Conservation (phyloP, 2,888 invertebrate genomes). For the Ellobium chinense region DNA sequence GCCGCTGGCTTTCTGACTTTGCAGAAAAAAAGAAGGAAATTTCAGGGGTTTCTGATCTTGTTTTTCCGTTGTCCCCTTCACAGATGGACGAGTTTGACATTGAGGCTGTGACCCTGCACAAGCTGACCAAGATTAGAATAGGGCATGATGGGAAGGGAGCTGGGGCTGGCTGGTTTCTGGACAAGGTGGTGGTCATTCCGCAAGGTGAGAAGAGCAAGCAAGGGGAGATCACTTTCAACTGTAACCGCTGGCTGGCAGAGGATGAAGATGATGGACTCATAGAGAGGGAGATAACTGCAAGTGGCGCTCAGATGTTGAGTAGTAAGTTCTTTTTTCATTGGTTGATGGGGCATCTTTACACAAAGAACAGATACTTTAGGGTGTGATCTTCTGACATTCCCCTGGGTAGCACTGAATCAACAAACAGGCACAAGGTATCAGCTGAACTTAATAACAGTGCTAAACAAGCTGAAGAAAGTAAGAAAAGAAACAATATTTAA, state of each 20-base stretch:
- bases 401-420: too few relatives aligned
- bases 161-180: slow-evolving; percentile 78
- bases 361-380: too few relatives aligned
- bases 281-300: slow-evolving; percentile 77
- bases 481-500: too few relatives aligned
- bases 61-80: slow-evolving; percentile 32
- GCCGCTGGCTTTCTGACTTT: not conserved
- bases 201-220: slow-evolving; percentile 53
- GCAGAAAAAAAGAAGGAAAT: not conserved
- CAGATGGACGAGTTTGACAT: slow-evolving; percentile 78
- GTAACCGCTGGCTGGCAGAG: slow-evolving; percentile 76
- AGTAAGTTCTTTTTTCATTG: slow-evolving; percentile 71
- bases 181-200: slow-evolving; percentile 74
- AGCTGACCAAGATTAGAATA: slow-evolving; percentile 76
- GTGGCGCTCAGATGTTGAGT: slow-evolving; percentile 75
- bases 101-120: slow-evolving; percentile 77
- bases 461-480: too few relatives aligned
- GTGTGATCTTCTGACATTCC: too few relatives aligned
- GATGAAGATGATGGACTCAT: slow-evolving; percentile 79
- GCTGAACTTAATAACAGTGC: too few relatives aligned
- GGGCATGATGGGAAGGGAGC: slow-evolving; percentile 77
- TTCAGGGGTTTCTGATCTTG: not conserved
- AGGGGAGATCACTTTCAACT: slow-evolving; percentile 40
- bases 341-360: too few relatives aligned
- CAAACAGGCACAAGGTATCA: too few relatives aligned